Evolutionary conservation across 1,140 invertebrate species (phyloP).

Genomic region (Drosophila athabasca): DNA sequence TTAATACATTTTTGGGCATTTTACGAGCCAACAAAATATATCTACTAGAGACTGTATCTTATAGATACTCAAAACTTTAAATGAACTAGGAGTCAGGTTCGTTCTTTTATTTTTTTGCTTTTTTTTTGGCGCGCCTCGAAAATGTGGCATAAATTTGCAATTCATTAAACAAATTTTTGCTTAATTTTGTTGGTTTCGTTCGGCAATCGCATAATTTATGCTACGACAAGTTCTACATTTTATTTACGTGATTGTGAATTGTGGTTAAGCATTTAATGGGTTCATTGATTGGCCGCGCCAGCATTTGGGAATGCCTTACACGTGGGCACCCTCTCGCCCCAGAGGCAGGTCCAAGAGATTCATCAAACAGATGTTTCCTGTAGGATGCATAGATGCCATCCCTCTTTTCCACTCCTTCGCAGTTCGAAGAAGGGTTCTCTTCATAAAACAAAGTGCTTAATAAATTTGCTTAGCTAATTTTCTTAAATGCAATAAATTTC

Average conservation of each 20-base stretch:
- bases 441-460: constrained; percentile 70
- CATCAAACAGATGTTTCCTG: constrained; percentile 42
- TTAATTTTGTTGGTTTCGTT: constrained; percentile 68
- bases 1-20: constrained; percentile 74
- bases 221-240: constrained; percentile 74
- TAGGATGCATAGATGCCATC: constrained; percentile 1
- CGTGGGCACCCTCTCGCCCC: constrained; percentile 38
- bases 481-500: constrained; percentile 80
- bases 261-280: constrained; percentile 79
- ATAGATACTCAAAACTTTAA: constrained; percentile 38
- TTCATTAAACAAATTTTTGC: constrained; percentile 72
- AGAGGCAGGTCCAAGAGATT: constrained; percentile 41
- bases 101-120: constrained; percentile 44
- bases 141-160: constrained; percentile 76
- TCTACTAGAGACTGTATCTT: constrained; percentile 14
- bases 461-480: constrained; percentile 82
- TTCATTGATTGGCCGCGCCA: constrained; percentile 67
- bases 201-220: constrained; percentile 76
- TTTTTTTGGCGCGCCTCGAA: constrained; percentile 66
- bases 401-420: not conserved
- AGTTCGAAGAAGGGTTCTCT: constrained; percentile 17
- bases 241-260: constrained; percentile 79
- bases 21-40: constrained; percentile 64
- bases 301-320: constrained; percentile 60
- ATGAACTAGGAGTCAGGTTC: constrained; percentile 82